Conservation (phyloP, 2,888 invertebrate genomes). For the Leuctra nigra region DNA sequence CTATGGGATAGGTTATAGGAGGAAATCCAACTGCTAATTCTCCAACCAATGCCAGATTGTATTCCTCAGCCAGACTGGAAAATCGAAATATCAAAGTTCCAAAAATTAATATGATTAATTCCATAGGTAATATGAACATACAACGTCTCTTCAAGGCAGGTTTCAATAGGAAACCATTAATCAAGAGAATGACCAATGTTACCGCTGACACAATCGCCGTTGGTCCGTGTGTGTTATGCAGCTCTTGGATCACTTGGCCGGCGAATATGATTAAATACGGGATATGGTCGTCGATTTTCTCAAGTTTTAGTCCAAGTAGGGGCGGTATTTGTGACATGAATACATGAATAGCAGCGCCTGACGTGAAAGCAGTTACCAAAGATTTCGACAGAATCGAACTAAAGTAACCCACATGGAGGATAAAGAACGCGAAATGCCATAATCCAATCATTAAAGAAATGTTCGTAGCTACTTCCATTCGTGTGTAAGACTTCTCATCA, state of each 20-base stretch:
- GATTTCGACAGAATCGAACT: constrained; percentile 71
- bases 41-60: neutral
- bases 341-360: constrained; percentile 80
- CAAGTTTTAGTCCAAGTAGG: constrained; percentile 56
- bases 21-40: constrained; percentile 1
- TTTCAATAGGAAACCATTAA: too few species aligned
- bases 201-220: too few species aligned
- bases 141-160: neutral
- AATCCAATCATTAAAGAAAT: constrained; percentile 69
- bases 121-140: neutral
- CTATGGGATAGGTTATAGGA: neutral
- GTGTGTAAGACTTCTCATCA: neutral
- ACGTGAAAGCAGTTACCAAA: constrained; percentile 81
- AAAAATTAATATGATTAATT: neutral
- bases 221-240: too few species aligned
- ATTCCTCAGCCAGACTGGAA: neutral
- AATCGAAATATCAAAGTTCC: neutral
- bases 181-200: too few species aligned
- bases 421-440: constrained; percentile 72
- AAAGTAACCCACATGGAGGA: constrained; percentile 65
- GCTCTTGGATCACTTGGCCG: too few species aligned
- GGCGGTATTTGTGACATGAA: constrained; percentile 64
- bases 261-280: too few species aligned
- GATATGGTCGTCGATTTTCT: constrained; percentile 43
- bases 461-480: constrained; percentile 62